Percentiles rank a stretch among this genome's conserved stretches.
phyloP scores from a whole-genome alignment of 2,797 vertebrate species.

The Tapirus indicus region DNA sequence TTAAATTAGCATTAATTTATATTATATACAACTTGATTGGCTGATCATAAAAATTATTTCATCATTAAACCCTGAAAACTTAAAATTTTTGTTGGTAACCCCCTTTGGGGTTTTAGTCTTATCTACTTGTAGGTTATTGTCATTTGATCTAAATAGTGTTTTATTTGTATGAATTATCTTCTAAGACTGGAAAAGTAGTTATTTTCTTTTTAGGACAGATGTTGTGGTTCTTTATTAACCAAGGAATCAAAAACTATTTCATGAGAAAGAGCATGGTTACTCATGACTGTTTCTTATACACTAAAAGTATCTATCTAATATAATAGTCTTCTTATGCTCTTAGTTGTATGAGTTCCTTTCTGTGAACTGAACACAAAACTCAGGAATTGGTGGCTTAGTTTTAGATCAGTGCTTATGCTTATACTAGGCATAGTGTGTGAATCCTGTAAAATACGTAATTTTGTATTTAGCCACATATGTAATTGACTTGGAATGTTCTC shows the following conservation, averaged over 20 bases:
- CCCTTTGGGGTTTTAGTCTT: conserved; percentile 57
- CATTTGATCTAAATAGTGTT: conserved; percentile 59
- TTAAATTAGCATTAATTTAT: conserved; percentile 79
- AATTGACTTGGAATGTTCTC: conserved; percentile 77
- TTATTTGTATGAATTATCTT: conserved; percentile 60
- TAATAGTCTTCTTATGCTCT: conserved; percentile 62
- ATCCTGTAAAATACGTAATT: conserved; percentile 60
- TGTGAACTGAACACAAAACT: conserved; percentile 81
- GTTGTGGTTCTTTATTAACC: conserved; percentile 51
- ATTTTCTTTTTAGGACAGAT: conserved; percentile 60
- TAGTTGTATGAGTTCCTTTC: conserved; percentile 65
- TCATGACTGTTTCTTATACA: conserved; percentile 67
- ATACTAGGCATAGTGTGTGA: conserved; percentile 46
- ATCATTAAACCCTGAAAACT: conserved; percentile 65
- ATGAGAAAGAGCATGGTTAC: conserved; percentile 65
- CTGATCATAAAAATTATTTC: conserved; percentile 70
- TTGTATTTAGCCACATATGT: conserved; percentile 67
- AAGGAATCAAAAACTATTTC: conserved; percentile 51
- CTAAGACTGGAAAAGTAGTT: conserved; percentile 49
- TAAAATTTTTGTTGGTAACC: conserved; percentile 44
- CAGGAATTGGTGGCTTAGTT: conserved; percentile 80
- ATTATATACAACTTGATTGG: conserved; percentile 74
- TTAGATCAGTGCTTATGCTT: conserved; percentile 76
- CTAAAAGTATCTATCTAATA: conserved; percentile 72
- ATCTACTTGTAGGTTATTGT: conserved; percentile 31